A percentile compares a stretch with the other conserved stretches of the same genome.
Evolutionary conservation across 2,888 invertebrate species (phyloP).

Genomic region (Lucinisca nassula): DNA sequence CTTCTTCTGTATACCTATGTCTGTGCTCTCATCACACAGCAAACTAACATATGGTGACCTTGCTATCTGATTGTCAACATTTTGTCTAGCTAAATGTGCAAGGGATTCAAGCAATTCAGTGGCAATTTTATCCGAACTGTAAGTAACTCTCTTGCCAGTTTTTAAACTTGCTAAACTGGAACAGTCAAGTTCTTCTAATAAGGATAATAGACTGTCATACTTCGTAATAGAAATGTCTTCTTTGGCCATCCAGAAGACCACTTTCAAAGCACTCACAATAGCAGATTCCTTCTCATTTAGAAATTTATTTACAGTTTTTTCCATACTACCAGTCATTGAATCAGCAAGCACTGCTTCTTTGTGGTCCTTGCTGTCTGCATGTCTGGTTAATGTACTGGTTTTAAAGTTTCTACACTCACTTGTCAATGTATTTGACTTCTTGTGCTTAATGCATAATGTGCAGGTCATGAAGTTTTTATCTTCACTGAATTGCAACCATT

Average conservation of each 20-base stretch:
- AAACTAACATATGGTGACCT: constrained; percentile 3
- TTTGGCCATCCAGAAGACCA: too few species aligned
- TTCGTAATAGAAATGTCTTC: too few species aligned
- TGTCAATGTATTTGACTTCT: background rate
- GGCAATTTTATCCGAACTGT: background rate
- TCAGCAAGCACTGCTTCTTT: background rate
- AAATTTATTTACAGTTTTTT: background rate
- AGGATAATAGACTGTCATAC: too few species aligned
- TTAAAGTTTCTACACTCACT: background rate
- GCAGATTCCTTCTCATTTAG: background rate
- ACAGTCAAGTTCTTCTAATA: too few species aligned
- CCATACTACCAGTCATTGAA: background rate
- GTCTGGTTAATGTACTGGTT: background rate
- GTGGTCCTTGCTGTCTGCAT: background rate
- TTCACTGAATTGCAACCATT: too few species aligned
- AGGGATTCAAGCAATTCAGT: background rate
- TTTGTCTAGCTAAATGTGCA: background rate
- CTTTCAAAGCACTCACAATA: too few species aligned
- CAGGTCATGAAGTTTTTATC: too few species aligned
- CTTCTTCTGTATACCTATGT: constrained; percentile 29
- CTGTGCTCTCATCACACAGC: background rate
- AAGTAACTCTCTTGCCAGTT: background rate
- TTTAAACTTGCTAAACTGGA: too few species aligned
- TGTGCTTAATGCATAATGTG: too few species aligned
- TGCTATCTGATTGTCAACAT: background rate